These are phyloP conservation scores for Cheilinus undulatus DNA, from an alignment of 2,113 vertebrate species.

Conservation along the genomic window DNA sequence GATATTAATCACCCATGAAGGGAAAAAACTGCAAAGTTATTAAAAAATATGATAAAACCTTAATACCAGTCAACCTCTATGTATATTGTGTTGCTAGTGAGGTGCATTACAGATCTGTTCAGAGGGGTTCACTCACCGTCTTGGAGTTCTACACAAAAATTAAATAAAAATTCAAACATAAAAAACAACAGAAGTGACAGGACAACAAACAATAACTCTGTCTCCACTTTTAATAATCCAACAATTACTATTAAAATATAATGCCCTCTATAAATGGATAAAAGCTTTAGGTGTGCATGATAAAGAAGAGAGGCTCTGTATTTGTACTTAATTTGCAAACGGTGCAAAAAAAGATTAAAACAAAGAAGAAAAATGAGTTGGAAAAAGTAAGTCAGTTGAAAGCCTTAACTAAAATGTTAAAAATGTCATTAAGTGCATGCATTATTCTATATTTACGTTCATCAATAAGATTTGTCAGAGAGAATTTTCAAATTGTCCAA, in stretches of 20 bases:
- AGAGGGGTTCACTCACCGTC: constrained; percentile 84
- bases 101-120: constrained; percentile 72
- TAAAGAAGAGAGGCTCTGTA: constrained; percentile 25
- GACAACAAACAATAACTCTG: constrained; percentile 74
- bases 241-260: constrained; percentile 10
- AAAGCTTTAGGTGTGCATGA: constrained; percentile 34
- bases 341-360: not conserved
- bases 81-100: constrained; percentile 82
- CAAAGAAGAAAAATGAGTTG: constrained; percentile 29
- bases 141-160: constrained; percentile 81
- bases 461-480: constrained; percentile 6
- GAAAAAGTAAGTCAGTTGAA: constrained; percentile 25
- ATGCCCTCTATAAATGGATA: constrained; percentile 13
- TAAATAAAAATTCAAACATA: constrained; percentile 46
- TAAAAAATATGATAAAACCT: constrained; percentile 16
- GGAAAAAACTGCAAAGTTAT: not conserved
- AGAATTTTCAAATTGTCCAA: not conserved
- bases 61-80: constrained; percentile 85
- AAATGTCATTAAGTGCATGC: constrained; percentile 60
- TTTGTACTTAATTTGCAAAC: constrained; percentile 29
- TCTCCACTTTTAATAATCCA: constrained; percentile 39
- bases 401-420: constrained; percentile 19
- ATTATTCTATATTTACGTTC: constrained; percentile 75
- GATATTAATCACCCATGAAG: constrained; percentile 67
- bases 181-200: constrained; percentile 68